Evolutionary conservation across 2,113 vertebrate genomes (phyloP).

Genomic region (Myotis davidii): DNA sequence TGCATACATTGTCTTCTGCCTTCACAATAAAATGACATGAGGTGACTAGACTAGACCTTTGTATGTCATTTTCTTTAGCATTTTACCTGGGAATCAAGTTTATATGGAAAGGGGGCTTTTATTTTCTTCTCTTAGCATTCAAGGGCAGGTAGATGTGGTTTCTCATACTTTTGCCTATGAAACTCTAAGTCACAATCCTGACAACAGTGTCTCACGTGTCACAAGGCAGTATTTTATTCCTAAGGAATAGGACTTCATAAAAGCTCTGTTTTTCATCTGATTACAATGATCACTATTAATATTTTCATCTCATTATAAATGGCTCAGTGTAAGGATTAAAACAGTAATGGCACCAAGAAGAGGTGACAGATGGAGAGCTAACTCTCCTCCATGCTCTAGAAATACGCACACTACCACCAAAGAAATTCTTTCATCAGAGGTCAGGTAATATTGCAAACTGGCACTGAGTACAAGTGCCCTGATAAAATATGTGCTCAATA

Average conservation of each 20-base stretch:
- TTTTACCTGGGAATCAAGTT: not conserved
- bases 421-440: not conserved
- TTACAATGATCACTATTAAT: not conserved
- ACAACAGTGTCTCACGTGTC: not conserved
- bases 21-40: not conserved
- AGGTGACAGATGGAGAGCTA: not conserved
- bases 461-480: not conserved
- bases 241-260: not conserved
- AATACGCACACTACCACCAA: not conserved
- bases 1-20: slow-evolving; percentile 1
- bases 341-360: not conserved
- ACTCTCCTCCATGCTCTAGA: not conserved
- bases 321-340: not conserved
- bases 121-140: slow-evolving; percentile 11
- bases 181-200: not conserved
- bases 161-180: not conserved
- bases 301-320: slow-evolving; percentile 21
- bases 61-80: not conserved
- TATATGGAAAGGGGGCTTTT: not conserved
- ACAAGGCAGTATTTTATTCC: not conserved
- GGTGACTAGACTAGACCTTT: not conserved
- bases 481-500: not conserved
- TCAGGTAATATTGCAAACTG: not conserved
- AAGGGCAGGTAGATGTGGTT: slow-evolving; percentile 14
- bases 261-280: not conserved